Conservation (phyloP, 2,888 invertebrate genomes). For the Ectobius pallidus region DNA sequence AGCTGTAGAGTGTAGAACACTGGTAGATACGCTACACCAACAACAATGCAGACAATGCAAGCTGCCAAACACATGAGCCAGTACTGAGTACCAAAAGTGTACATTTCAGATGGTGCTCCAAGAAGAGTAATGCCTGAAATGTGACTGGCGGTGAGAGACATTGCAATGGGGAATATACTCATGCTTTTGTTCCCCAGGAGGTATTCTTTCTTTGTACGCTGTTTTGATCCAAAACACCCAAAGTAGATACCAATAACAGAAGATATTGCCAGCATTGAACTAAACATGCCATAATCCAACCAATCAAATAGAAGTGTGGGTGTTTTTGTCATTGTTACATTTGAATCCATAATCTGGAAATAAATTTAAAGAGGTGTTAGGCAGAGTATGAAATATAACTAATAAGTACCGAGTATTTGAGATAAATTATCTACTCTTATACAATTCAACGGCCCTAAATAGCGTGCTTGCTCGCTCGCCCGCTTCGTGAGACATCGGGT, state of each 20-base stretch:
- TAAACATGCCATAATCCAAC: constrained; percentile 63
- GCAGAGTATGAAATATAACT: too few relatives aligned
- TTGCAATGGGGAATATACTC: constrained; percentile 72
- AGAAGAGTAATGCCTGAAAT: constrained; percentile 76
- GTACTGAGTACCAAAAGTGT: constrained; percentile 72
- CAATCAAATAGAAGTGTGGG: constrained; percentile 53
- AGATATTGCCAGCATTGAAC: constrained; percentile 58
- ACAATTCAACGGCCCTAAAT: too few relatives aligned
- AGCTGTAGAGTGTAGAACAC: constrained; percentile 74
- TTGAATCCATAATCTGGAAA: neutral
- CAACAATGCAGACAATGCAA: constrained; percentile 50
- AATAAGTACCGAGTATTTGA: too few relatives aligned
- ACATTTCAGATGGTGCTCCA: constrained; percentile 76
- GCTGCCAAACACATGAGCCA: constrained; percentile 54
- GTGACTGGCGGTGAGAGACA: constrained; percentile 76
- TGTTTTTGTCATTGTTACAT: neutral
- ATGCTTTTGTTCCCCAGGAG: constrained; percentile 74
- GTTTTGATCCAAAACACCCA: constrained; percentile 62
- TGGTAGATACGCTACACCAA: constrained; percentile 60
- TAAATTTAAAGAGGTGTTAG: too few relatives aligned
- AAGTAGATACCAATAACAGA: constrained; percentile 65
- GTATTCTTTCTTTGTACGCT: constrained; percentile 70
- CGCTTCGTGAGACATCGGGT: too few relatives aligned
- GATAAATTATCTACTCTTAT: too few relatives aligned
- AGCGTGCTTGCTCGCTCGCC: too few relatives aligned